Percentiles rank a stretch among this genome's conserved stretches.
Evolutionary conservation across 2,888 invertebrate species (phyloP).

Genomic region (Frankliniella intonsa): DNA sequence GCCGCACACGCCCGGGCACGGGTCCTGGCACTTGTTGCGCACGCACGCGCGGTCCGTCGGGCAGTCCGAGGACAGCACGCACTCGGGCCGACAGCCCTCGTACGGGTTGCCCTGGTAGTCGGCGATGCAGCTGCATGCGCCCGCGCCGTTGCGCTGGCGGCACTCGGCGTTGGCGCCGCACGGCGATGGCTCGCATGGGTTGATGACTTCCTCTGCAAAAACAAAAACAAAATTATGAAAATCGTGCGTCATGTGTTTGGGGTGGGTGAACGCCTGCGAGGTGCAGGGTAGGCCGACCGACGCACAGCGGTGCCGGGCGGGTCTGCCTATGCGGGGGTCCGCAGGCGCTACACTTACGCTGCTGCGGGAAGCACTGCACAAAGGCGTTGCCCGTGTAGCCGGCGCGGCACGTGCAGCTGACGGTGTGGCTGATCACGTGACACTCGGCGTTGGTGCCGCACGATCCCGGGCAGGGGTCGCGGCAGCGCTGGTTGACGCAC

Average conservation of each 20-base stretch:
- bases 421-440: constrained; percentile 71
- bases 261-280: constrained; percentile 55
- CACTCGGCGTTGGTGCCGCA: constrained; percentile 78
- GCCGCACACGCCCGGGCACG: constrained; percentile 66
- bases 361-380: constrained; percentile 64
- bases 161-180: constrained; percentile 82
- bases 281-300: neutral
- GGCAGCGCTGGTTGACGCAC: constrained; percentile 74
- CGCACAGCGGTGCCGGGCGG: neutral
- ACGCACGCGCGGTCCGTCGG: constrained; percentile 59
- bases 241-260: constrained; percentile 42
- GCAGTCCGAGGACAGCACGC: constrained; percentile 61
- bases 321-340: neutral
- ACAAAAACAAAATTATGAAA: constrained; percentile 28
- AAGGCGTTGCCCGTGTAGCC: constrained; percentile 80
- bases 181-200: constrained; percentile 80
- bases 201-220: constrained; percentile 54
- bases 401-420: constrained; percentile 70
- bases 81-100: constrained; percentile 67
- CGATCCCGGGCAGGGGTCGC: constrained; percentile 75
- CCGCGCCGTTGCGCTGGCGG: constrained; percentile 69
- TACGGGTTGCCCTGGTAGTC: constrained; percentile 80
- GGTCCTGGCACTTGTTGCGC: constrained; percentile 62
- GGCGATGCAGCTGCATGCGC: constrained; percentile 72
- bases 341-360: constrained; percentile 46